phyloP scores from a whole-genome alignment of 1,140 invertebrate genomes.

The Paraescarpia echinospica region DNA sequence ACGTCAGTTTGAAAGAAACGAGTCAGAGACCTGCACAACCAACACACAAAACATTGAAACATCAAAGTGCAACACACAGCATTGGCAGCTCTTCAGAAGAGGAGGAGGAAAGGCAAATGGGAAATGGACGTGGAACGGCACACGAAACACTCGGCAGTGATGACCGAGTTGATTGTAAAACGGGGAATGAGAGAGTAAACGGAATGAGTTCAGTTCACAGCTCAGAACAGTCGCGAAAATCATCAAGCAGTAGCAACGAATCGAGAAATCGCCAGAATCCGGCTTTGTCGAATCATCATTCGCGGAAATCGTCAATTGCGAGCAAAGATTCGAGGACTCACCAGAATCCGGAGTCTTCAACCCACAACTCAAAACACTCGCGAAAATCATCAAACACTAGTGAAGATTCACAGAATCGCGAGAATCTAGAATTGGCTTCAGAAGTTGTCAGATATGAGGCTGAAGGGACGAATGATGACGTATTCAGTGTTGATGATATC shows the following conservation, averaged over 20 bases:
- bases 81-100: not conserved
- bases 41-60: not conserved
- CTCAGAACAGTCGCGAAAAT: not conserved
- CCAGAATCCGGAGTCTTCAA: not conserved
- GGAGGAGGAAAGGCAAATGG: not conserved
- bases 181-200: not conserved
- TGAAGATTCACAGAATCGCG: not conserved
- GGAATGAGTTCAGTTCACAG: not conserved
- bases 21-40: not conserved
- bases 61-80: not conserved
- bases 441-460: not conserved
- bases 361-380: not conserved
- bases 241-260: not conserved
- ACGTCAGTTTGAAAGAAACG: not conserved
- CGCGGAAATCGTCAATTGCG: not conserved
- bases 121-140: not conserved
- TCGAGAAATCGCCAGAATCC: not conserved
- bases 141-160: not conserved
- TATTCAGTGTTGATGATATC: not conserved
- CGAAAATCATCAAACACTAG: not conserved
- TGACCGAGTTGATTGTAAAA: not conserved
- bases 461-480: not conserved
- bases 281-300: not conserved
- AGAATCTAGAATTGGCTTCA: not conserved
- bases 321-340: not conserved